These are phyloP conservation scores for Paragorgia papillata DNA, from an alignment of 92 coral and sea anemone species.

Conservation along the genomic window DNA sequence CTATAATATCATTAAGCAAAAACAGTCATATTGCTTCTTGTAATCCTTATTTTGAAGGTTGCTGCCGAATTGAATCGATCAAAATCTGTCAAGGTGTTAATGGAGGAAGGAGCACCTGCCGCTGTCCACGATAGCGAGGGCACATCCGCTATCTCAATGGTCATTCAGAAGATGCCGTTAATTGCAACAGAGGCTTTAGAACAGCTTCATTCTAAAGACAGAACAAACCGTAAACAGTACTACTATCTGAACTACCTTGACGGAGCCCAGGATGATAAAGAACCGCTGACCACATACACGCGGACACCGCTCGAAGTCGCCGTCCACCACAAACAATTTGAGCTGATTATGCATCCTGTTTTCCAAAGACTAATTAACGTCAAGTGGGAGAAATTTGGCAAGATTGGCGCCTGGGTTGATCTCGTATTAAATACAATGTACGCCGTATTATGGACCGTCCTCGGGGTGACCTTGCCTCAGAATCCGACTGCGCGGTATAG, in stretches of 20 bases:
- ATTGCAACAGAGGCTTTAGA: slow-evolving; percentile 78
- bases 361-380: slow-evolving; percentile 90
- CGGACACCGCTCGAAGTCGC: slow-evolving; percentile 94
- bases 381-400: slow-evolving; percentile 93
- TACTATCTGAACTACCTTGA: slow-evolving; percentile 86
- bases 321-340: slow-evolving; percentile 92
- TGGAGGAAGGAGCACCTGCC: slow-evolving; percentile 87
- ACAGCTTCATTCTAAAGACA: slow-evolving; percentile 88
- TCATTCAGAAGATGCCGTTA: slow-evolving; percentile 95
- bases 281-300: slow-evolving; percentile 78
- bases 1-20: too few species aligned
- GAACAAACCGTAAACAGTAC: slow-evolving; percentile 95
- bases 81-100: slow-evolving; percentile 78
- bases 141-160: slow-evolving; percentile 84
- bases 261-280: slow-evolving; percentile 56
- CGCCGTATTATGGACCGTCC: slow-evolving; percentile 85
- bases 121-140: slow-evolving; percentile 90
- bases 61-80: slow-evolving; percentile 98
- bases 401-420: slow-evolving; percentile 89
- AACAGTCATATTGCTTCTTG: neutral
- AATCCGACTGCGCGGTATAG: slow-evolving; percentile 64
- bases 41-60: slow-evolving; percentile 54
- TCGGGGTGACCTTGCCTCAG: slow-evolving; percentile 77
- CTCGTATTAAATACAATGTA: slow-evolving; percentile 69
- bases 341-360: slow-evolving; percentile 95